Evolutionary conservation across 2,888 invertebrate species (phyloP).

Genomic region (Bombylius major): DNA sequence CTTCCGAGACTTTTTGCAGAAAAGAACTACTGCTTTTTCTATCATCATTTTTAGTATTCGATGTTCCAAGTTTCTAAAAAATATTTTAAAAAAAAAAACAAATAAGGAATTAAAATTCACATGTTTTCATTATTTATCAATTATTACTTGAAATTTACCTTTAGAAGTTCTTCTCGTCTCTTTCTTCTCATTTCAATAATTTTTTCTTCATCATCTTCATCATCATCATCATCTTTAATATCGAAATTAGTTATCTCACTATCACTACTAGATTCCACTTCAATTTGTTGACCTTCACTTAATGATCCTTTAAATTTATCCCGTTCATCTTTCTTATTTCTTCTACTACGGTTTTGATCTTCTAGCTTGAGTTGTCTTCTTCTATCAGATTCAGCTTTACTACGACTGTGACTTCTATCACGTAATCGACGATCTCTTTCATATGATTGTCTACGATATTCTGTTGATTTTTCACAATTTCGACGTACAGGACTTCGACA

Average conservation of each 20-base stretch:
- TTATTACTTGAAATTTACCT: conserved; percentile 41
- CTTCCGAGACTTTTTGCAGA: too few relatives aligned
- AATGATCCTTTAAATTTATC: conserved; percentile 58
- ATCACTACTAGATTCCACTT: conserved; percentile 55
- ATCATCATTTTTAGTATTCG: conserved; percentile 38
- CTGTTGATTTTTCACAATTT: conserved; percentile 9
- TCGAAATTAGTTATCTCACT: conserved; percentile 57
- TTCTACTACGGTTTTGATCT: conserved; percentile 32
- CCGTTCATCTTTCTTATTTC: conserved; percentile 30
- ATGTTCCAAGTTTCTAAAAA: conserved; percentile 42
- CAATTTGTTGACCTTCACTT: conserved; percentile 63
- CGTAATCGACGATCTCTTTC: conserved; percentile 13
- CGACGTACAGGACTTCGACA: neutral
- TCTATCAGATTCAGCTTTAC: conserved; percentile 33
- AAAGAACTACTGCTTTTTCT: conserved; percentile 25
- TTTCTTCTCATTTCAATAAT: conserved; percentile 81
- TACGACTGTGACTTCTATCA: conserved; percentile 32
- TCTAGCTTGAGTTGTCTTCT: conserved; percentile 28
- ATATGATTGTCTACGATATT: conserved; percentile 25
- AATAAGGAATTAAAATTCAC: conserved; percentile 2
- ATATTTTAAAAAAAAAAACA: conserved; percentile 3
- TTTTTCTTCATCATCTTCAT: conserved; percentile 86
- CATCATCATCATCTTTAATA: conserved; percentile 72
- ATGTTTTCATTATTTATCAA: neutral
- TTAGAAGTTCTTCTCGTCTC: conserved; percentile 74